Evolutionary conservation across 2,113 vertebrate species (phyloP), one percentile per base, ranked within the genome.

Genomic region (Thymallus thymallus): DNA sequence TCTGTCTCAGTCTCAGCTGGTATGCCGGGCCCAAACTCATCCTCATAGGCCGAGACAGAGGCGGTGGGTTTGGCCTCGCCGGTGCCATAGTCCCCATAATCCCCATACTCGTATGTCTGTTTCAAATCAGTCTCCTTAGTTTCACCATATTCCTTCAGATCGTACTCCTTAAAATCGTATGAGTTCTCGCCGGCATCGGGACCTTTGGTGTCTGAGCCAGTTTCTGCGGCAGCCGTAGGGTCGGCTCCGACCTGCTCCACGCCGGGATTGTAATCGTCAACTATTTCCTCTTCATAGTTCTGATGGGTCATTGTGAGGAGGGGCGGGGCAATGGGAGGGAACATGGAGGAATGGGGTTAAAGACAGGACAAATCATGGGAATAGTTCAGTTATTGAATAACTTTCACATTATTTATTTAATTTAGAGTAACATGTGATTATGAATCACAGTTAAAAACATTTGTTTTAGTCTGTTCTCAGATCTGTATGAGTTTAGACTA

Each of bases 181-280:
- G 80, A 83, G 41, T 95, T 91, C 86, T 90, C 74, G 84, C 90
- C 93, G 77, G 91, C 90, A 83, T 80, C 94, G 84, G 41, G 77
- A 0, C 80, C 80, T 22, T 81, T 24, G 60, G 85, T 45, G 71
- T 91, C 88, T 61, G 65, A 76, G 23, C 65, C 60, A 0, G 80
- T 76, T 76, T 91, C 91, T 48, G 92, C 91, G 66, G 82, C 79
- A 79, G 80, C 80, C 80, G 95, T 95, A 83, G 93, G 88, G 74
- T 95, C 94, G 68, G 87, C 90, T 62, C 95, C 95, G 78, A 93
- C 93, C 85, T 98, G 93, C 86, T 98, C 96, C 91, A 94, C 94
- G 84, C 95, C 96, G 69, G 96, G 96, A 93, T 97, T 78, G 93
- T 98, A 98, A 93, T 98, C 97, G 87, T 98, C 96, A 86, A 94